Conservation (phyloP, 2,797 vertebrate genomes). For the Pseudomugil gertrudae region DNA sequence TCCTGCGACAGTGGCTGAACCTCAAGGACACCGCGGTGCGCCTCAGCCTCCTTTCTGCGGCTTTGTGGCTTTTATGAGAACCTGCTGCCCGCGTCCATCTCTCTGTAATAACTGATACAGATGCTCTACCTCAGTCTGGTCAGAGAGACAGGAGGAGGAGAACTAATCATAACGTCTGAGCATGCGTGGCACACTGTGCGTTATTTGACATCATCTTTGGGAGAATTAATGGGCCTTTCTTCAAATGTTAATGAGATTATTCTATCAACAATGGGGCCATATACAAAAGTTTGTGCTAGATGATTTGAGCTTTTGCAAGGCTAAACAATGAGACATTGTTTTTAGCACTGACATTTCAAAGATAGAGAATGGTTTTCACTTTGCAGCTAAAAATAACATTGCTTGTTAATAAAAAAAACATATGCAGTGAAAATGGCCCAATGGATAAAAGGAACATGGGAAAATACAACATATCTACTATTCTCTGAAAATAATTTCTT, state of each 20-base stretch:
- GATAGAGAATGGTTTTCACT: too few relatives aligned
- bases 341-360: too few relatives aligned
- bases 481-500: too few relatives aligned
- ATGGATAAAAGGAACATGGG: too few relatives aligned
- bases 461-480: too few relatives aligned
- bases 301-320: neutral
- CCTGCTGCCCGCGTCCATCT: constrained; percentile 51
- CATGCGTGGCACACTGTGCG: constrained; percentile 63
- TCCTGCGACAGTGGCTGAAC: constrained; percentile 37
- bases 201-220: constrained; percentile 19
- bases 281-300: neutral
- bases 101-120: constrained; percentile 42
- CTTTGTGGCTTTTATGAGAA: constrained; percentile 38
- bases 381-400: too few relatives aligned
- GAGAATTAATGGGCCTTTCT: constrained; percentile 3
- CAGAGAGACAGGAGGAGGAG: constrained; percentile 1
- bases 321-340: too few relatives aligned
- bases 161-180: constrained; percentile 59
- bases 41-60: constrained; percentile 17
- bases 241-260: neutral
- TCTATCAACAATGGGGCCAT: neutral
- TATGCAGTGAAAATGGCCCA: too few relatives aligned
- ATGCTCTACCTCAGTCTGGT: constrained; percentile 50
- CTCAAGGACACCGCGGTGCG: constrained; percentile 46
- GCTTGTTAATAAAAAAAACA: too few relatives aligned